Evolutionary conservation across 2,888 invertebrate species (phyloP).

Genomic region (Germaria angustata): DNA sequence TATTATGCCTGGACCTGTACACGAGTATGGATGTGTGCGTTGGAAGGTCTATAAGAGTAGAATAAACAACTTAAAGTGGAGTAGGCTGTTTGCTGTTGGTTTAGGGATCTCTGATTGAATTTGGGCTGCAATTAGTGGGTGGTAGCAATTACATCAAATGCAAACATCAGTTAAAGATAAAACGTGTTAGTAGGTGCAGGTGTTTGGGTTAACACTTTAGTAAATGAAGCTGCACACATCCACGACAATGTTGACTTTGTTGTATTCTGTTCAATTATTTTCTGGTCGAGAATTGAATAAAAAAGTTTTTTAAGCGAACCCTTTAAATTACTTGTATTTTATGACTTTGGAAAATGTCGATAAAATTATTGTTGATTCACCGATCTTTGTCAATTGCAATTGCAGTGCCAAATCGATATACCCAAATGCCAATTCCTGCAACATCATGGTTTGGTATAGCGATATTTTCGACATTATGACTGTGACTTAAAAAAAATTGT

Average conservation of each 20-base stretch:
- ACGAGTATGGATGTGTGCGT: not conserved
- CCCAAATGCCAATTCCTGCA: too few relatives aligned
- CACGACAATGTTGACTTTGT: not conserved
- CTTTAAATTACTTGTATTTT: not conserved
- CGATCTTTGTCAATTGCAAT: too few relatives aligned
- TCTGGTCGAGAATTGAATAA: not conserved
- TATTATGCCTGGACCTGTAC: not conserved
- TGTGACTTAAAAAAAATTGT: too few relatives aligned
- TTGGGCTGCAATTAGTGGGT: constrained; percentile 13
- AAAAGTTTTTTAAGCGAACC: not conserved
- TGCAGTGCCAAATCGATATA: too few relatives aligned
- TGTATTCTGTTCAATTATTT: not conserved
- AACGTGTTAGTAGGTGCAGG: not conserved
- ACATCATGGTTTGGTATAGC: too few relatives aligned
- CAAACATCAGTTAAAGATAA: constrained; percentile 20
- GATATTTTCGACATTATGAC: too few relatives aligned
- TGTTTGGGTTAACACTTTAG: constrained; percentile 32
- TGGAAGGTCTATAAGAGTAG: constrained; percentile 12
- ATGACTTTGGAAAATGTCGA: not conserved
- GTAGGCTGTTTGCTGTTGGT: not conserved
- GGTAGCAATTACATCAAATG: constrained; percentile 28
- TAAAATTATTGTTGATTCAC: too few relatives aligned
- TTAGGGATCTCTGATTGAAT: constrained; percentile 20
- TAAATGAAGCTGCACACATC: constrained; percentile 20
- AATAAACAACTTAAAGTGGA: constrained; percentile 26